phyloP scores from a whole-genome alignment of 2,888 invertebrate species.

The Diplolepis rosae region DNA sequence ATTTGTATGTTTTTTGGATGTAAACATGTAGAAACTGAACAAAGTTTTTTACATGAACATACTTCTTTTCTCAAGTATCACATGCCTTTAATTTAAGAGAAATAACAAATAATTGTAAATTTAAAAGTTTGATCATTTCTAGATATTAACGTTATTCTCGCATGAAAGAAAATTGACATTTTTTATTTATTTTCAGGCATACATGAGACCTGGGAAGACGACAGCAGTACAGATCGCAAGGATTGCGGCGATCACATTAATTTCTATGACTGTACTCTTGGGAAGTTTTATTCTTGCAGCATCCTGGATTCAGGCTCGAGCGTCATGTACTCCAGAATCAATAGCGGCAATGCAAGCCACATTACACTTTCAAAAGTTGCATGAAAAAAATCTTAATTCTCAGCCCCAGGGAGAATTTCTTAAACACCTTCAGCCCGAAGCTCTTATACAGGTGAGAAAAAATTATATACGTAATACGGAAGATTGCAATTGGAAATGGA shows the following conservation, averaged over 20 bases:
- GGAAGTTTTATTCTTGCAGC: constrained; percentile 89
- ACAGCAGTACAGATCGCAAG: constrained; percentile 90
- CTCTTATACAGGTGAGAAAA: constrained; percentile 79
- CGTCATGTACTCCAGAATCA: constrained; percentile 78
- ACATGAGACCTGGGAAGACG: constrained; percentile 80
- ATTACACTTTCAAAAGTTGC: constrained; percentile 78
- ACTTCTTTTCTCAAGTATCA: too few relatives aligned
- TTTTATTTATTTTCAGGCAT: constrained; percentile 79
- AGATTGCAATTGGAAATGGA: too few relatives aligned
- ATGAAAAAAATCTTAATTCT: constrained; percentile 80
- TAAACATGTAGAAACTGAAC: too few relatives aligned
- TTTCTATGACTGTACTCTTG: constrained; percentile 81
- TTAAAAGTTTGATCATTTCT: too few relatives aligned
- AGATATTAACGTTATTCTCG: too few relatives aligned
- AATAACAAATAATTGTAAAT: too few relatives aligned
- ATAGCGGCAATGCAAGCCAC: constrained; percentile 68
- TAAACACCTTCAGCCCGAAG: constrained; percentile 78
- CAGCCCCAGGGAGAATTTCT: constrained; percentile 79
- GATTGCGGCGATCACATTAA: constrained; percentile 88
- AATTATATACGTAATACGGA: not conserved
- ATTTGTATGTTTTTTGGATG: too few relatives aligned
- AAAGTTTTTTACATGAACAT: too few relatives aligned
- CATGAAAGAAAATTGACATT: not conserved
- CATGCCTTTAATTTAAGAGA: too few relatives aligned
- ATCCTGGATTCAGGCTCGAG: constrained; percentile 87